Evolutionary conservation across 2,113 vertebrate species (phyloP).

Genomic region (Saguinus midas): DNA sequence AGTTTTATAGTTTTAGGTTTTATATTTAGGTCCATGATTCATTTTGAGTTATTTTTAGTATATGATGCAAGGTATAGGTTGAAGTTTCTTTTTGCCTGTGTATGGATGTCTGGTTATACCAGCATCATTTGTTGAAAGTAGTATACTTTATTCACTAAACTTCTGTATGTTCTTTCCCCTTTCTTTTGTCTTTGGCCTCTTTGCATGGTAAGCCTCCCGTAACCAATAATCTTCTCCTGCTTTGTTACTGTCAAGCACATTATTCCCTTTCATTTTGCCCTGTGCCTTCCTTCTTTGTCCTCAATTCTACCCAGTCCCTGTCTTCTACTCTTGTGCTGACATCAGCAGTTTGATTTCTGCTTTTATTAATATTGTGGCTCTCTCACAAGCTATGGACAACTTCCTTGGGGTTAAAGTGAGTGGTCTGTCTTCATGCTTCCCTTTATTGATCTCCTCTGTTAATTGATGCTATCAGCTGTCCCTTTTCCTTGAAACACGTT

Average conservation of each 20-base stretch:
- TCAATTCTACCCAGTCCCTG: not conserved
- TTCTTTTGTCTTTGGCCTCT: not conserved
- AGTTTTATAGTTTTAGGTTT: not conserved
- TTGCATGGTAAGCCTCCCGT: not conserved
- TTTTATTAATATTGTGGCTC: not conserved
- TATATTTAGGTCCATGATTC: not conserved
- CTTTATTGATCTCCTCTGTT: not conserved
- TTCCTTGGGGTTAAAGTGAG: not conserved
- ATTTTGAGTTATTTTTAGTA: slow-evolving; percentile 25
- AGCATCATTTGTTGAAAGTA: not conserved
- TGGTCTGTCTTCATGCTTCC: not conserved
- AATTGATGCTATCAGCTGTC: not conserved
- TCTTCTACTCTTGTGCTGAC: not conserved
- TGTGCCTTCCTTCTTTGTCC: not conserved
- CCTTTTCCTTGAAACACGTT: not conserved
- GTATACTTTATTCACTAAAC: not conserved
- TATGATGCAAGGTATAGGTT: not conserved
- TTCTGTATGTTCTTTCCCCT: not conserved
- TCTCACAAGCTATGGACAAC: not conserved
- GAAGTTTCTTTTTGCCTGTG: not conserved
- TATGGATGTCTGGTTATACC: not conserved
- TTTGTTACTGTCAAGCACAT: not conserved
- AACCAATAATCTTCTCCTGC: not conserved
- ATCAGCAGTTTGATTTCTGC: not conserved
- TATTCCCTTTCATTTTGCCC: not conserved